Base-by-base conservation (phyloP, 2,888 invertebrate species). In the Arrhopalites spinosus region DNA sequence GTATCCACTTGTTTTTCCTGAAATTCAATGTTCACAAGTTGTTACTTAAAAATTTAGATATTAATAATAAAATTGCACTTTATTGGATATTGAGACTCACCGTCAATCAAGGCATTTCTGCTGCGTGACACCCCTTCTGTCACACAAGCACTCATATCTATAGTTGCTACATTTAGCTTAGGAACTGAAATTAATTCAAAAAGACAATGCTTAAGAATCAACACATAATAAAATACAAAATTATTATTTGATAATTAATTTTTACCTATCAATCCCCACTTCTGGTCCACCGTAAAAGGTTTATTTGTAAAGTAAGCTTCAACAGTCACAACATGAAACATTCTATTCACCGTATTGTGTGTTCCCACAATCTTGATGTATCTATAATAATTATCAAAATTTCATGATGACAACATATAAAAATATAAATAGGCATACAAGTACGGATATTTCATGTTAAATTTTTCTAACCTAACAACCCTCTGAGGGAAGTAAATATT, bases 41-140 rank as follows among this genome's bases (percentile, higher is more conserved):
- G n/a, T n/a, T n/a, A n/a, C n/a, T n/a, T n/a, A n/a, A n/a, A n/a
- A n/a, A n/a, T n/a, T n/a, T n/a, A n/a, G n/a, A n/a, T n/a, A n/a
- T n/a, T n/a, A n/a, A n/a, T n/a, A n/a, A n/a, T n/a, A n/a, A n/a
- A n/a, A n/a, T n/a, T n/a, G n/a, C n/a, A n/a, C n/a, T n/a, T n/a
- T n/a, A n/a, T n/a, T n/a, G n/a, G n/a, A n/a, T n/a, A n/a, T n/a
- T n/a, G n/a, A n/a, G n/a, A 63, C 63, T 74, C 76, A 80, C 79
- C 98, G 88, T 99, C 98, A 77, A 99, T 89, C 15, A 99, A 89
- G 0, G 96, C 94, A 88, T 99, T 97, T 81, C 98, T 90, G 66
- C 93, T 92, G 15, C 98, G 92, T 84, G 90, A 90, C 11, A 99
- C 98, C 76, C 99, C 99, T 87, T 99, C 98, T 61, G 95, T 92